phyloP scores from a whole-genome alignment of 2,113 vertebrate species.

The Pitta sordida region DNA sequence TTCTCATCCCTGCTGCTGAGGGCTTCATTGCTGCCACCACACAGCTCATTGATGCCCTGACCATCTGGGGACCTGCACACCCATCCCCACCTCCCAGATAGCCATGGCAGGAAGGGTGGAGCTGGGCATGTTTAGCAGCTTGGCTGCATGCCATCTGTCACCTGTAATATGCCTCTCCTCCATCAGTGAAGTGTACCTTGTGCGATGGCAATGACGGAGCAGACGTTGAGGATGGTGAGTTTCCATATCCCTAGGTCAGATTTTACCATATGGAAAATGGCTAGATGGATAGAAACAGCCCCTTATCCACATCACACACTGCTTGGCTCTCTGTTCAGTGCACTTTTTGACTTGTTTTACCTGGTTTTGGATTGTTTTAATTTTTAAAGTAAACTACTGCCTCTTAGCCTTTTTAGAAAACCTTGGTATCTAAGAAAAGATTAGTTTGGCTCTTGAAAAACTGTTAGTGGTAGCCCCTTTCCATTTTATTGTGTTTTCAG shows the following conservation, averaged over 20 bases:
- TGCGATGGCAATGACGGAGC: background rate
- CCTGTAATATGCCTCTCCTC: background rate
- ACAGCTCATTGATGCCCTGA: background rate
- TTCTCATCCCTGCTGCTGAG: background rate
- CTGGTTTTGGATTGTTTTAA: background rate
- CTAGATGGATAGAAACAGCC: background rate
- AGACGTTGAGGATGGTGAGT: background rate
- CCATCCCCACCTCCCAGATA: accelerated
- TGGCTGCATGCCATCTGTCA: background rate
- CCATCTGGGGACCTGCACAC: background rate
- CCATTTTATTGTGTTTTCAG: background rate
- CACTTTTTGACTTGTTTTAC: background rate
- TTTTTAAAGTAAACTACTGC: background rate
- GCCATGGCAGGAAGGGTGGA: background rate
- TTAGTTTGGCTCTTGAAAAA: background rate
- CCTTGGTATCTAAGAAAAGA: background rate
- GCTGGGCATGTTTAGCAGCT: background rate
- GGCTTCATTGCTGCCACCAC: background rate
- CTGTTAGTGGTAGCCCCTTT: background rate
- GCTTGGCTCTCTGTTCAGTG: background rate
- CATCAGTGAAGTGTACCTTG: background rate
- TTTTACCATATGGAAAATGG: background rate
- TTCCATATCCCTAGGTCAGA: background rate
- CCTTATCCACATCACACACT: background rate
- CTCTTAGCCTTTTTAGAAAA: background rate